These are phyloP conservation scores for Chloroceryle aenea DNA, from an alignment of 2,113 vertebrate genomes.

Conservation along the genomic window DNA sequence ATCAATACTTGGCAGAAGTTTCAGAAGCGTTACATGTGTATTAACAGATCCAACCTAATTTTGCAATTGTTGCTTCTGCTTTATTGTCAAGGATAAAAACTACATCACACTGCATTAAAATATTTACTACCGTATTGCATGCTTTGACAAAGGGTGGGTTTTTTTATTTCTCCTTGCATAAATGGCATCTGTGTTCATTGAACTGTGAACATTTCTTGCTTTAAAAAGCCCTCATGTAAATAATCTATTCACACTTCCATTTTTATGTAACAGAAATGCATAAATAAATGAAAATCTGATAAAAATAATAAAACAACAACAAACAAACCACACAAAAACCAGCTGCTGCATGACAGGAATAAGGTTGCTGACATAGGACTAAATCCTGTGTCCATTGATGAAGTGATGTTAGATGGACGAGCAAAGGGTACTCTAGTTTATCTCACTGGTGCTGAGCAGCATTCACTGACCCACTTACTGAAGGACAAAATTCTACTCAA, in stretches of 20 bases:
- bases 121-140: background rate
- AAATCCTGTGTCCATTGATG: background rate
- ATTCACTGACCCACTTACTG: background rate
- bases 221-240: background rate
- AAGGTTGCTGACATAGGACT: background rate
- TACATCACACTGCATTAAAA: background rate
- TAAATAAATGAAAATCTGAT: background rate
- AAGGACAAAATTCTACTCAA: background rate
- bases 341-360: background rate
- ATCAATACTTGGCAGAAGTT: background rate
- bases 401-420: background rate
- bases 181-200: background rate
- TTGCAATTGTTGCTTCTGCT: background rate
- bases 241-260: background rate
- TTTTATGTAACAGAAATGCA: background rate
- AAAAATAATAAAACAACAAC: background rate
- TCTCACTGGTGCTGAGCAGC: background rate
- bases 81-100: background rate
- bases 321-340: background rate
- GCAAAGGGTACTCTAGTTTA: background rate
- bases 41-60: constrained; percentile 22
- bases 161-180: background rate
- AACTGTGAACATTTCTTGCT: background rate
- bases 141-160: background rate
- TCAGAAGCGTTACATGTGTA: background rate